Base-by-base conservation (phyloP, 2,113 vertebrate species). In the Neofelis nebulosa region DNA sequence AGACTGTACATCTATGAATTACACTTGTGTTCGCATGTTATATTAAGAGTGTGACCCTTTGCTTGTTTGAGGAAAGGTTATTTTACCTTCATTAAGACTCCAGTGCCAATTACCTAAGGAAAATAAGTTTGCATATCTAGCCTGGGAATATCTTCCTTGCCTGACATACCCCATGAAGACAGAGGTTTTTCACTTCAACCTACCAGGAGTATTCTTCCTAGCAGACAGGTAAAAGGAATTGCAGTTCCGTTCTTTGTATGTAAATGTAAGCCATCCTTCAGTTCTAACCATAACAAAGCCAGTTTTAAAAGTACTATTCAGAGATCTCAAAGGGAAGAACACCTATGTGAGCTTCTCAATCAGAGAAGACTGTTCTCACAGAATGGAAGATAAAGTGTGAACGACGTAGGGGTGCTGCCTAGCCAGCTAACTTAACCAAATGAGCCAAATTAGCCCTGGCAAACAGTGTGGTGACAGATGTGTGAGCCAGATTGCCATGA, bases 371-470 rank as follows among this genome's bases (percentile, higher is more conserved):
- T 38, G 7, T 78, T 79, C 68, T 88, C 41, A 85, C 69, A 80
- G 79, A 31, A 29, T 23, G 19, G 61, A 61, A 78, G 45, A 61
- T 33, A 19, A 89, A 76, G 38, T 25, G 50, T 71, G 73, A 94
- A 63, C 27, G 14, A 10, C 2, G 21, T 1, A 41, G 65, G 33
- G 71, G 79, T 1, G 48, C 36, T 48, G 89, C 41, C 89, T 52
- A 68, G 95, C 86, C 95, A 61, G 85, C 82, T 10, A 89, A 73
- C 84, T 78, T 90, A 66, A 85, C 97, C 93, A 94, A 91, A 96
- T 83, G 94, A 98, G 96, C 96, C 95, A 97, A 94, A 97, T 98
- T 80, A 96, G 80, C 83, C 94, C 95, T 97, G 96, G 96, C 96
- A 93, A 93, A 78, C 63, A 79, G 88, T 29, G 41, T 10, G 11